phyloP scores from a whole-genome alignment of 2,113 vertebrate genomes.

The Macrotis lagotis region DNA sequence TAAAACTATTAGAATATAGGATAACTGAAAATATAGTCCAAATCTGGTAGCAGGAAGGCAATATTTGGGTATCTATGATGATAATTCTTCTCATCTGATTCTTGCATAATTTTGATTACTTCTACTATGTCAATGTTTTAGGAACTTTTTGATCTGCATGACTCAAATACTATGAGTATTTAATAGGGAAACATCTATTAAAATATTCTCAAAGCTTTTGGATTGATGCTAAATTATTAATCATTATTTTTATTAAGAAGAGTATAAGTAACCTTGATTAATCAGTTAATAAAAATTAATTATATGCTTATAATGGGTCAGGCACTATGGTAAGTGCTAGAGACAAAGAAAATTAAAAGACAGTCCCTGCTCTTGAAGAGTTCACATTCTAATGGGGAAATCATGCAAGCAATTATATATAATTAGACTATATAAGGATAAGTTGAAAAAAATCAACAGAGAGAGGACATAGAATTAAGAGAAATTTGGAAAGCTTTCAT shows the following conservation, averaged over 20 bases:
- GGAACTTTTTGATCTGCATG: not conserved
- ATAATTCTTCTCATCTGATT: not conserved
- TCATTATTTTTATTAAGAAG: not conserved
- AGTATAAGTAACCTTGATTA: not conserved
- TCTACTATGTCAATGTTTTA: not conserved
- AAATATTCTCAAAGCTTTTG: not conserved
- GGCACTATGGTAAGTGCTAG: not conserved
- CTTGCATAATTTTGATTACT: not conserved
- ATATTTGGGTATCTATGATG: no score
- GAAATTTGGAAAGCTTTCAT: not conserved
- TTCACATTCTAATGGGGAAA: not conserved
- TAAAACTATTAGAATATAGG: no score
- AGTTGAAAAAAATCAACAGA: conserved; percentile 5
- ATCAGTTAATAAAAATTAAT: not conserved
- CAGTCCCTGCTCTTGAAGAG: not conserved
- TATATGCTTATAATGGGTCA: not conserved
- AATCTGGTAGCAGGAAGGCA: not conserved
- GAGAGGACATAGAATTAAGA: not conserved
- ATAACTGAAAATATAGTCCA: not conserved
- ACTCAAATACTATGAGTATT: not conserved
- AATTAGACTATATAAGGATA: not conserved
- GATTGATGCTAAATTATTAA: not conserved
- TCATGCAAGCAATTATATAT: not conserved
- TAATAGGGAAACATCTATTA: not conserved
- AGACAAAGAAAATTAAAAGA: not conserved